phyloP scores from a whole-genome alignment of 2,888 invertebrate genomes.

The Trissolcus brochymenae region DNA sequence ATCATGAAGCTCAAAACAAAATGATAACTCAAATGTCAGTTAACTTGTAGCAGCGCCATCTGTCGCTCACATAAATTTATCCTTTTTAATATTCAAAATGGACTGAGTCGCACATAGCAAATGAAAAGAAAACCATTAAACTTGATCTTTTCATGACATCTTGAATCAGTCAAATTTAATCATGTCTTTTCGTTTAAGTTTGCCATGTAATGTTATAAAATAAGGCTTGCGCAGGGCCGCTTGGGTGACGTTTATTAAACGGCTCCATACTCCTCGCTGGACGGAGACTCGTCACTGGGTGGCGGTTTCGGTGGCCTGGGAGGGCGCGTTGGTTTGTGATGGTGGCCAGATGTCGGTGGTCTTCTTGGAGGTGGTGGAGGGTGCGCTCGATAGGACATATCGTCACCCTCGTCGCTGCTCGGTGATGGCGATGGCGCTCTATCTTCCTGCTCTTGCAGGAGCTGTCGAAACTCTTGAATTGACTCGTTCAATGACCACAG shows the following conservation, averaged over 20 bases:
- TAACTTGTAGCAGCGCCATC: conserved; percentile 31
- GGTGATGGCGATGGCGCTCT: conserved; percentile 78
- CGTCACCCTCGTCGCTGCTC: conserved; percentile 77
- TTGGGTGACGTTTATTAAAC: conserved; percentile 62
- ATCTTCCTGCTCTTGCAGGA: conserved; percentile 79
- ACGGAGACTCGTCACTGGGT: conserved; percentile 74
- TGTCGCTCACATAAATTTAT: conserved; percentile 8
- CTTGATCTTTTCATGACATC: too few species aligned
- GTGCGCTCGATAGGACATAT: conserved; percentile 75
- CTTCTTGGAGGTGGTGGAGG: conserved; percentile 77
- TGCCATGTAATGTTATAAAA: too few species aligned
- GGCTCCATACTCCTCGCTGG: conserved; percentile 75
- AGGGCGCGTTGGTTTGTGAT: conserved; percentile 69
- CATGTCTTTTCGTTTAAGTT: too few species aligned
- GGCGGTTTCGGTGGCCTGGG: conserved; percentile 71
- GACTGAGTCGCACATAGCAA: conserved; percentile 8
- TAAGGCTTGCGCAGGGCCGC: too few species aligned
- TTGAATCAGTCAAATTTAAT: too few species aligned
- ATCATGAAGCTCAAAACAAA: too few species aligned
- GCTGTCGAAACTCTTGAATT: conserved; percentile 90
- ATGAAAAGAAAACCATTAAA: too few species aligned
- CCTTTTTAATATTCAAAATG: conserved; percentile 4
- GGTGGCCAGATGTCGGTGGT: conserved; percentile 67
- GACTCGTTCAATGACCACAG: conserved; percentile 95
- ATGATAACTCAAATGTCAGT: not conserved